phyloP scores from a whole-genome alignment of 2,113 vertebrate species.

The Anolis carolinensis region DNA sequence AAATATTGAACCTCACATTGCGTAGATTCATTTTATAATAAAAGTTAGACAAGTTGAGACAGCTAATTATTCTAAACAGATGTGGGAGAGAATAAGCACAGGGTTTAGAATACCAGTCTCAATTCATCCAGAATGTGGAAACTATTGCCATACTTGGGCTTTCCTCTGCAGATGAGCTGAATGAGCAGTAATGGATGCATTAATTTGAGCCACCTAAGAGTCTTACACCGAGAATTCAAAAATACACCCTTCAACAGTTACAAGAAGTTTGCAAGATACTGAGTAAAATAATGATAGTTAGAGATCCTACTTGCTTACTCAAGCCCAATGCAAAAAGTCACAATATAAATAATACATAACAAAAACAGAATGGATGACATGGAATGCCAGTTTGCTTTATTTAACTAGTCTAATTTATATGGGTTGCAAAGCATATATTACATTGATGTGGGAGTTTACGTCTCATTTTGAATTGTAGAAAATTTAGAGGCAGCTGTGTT shows the following conservation, averaged over 20 bases:
- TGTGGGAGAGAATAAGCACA: neutral
- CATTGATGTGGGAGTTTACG: neutral
- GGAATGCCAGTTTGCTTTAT: neutral
- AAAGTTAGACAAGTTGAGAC: neutral
- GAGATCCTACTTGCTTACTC: neutral
- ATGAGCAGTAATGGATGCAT: neutral
- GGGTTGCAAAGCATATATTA: neutral
- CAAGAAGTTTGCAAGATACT: neutral
- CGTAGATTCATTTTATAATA: neutral
- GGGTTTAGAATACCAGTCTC: neutral
- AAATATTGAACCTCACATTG: neutral
- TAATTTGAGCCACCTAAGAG: neutral
- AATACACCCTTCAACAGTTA: neutral
- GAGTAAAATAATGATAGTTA: neutral
- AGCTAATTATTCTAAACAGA: neutral
- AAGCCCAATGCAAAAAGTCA: neutral
- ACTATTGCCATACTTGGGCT: neutral
- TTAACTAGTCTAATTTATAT: neutral
- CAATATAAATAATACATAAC: neutral
- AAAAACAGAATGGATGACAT: neutral
- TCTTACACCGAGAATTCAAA: neutral
- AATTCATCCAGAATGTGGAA: neutral
- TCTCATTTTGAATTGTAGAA: neutral
- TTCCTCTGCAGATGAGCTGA: neutral
- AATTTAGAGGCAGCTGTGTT: neutral